A percentile compares a stretch with the other conserved stretches of the same genome.
phyloP scores from a whole-genome alignment of 2,888 invertebrate genomes.

The Bellardia pandia region DNA sequence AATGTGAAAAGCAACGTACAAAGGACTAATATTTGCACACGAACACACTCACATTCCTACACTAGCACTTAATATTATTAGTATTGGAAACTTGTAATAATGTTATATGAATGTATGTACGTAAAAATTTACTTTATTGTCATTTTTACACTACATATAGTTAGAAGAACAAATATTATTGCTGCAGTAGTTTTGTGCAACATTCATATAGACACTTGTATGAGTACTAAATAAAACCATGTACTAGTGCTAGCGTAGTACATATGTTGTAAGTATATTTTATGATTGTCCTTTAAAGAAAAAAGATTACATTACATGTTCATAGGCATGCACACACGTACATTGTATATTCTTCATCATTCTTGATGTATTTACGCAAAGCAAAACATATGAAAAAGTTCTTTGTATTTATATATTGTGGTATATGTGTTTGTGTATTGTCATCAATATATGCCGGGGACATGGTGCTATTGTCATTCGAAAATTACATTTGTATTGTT shows the following conservation, averaged over 20 bases:
- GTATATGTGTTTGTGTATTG: not conserved
- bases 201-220: not conserved
- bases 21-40: not conserved
- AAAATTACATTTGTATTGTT: slow-evolving; percentile 61
- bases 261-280: not conserved
- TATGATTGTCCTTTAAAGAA: slow-evolving; percentile 14
- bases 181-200: slow-evolving; percentile 58
- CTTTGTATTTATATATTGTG: no score
- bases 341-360: not conserved
- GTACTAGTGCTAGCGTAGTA: not conserved
- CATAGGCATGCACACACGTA: not conserved
- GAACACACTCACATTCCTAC: not conserved
- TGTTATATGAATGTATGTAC: slow-evolving; percentile 1
- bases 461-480: slow-evolving; percentile 58
- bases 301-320: not conserved
- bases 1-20: not conserved
- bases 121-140: slow-evolving; percentile 26
- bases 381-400: not conserved
- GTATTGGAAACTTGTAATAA: slow-evolving; percentile 1
- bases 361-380: slow-evolving; percentile 18
- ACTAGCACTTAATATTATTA: not conserved
- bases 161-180: slow-evolving; percentile 52
- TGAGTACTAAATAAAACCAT: not conserved
- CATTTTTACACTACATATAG: slow-evolving; percentile 34
- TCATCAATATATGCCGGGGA: slow-evolving; percentile 56